Conservation (phyloP, 2,797 vertebrate genomes). For the Lindbergichthys nudifrons region DNA sequence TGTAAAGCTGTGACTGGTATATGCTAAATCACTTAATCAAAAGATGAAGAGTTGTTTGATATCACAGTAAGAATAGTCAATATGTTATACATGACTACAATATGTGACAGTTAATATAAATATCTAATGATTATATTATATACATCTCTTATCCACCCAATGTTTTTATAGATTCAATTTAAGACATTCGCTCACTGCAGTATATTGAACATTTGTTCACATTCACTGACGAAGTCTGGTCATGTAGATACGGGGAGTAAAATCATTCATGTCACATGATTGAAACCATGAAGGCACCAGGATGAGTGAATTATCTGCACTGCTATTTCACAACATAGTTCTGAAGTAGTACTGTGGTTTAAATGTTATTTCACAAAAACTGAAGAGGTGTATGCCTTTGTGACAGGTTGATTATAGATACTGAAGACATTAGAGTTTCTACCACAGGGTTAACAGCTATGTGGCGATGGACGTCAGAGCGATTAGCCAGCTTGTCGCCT, state of each 20-base stretch:
- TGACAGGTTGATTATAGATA: constrained; percentile 25
- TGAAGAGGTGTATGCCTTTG: constrained; percentile 8
- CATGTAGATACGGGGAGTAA: neutral
- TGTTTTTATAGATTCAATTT: neutral
- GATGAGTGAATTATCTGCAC: constrained; percentile 14
- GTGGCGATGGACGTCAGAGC: constrained; percentile 42
- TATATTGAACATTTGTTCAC: neutral
- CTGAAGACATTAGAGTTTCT: constrained; percentile 37
- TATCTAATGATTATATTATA: too few relatives aligned
- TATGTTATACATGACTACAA: too few relatives aligned
- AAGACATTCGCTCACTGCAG: neutral
- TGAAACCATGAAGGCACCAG: neutral
- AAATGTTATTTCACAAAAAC: constrained; percentile 16
- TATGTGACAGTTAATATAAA: neutral
- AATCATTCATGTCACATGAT: neutral
- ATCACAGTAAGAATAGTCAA: neutral
- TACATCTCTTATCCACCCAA: neutral
- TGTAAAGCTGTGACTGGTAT: neutral
- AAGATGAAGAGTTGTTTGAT: neutral
- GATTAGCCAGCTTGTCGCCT: constrained; percentile 60
- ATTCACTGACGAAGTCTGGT: neutral
- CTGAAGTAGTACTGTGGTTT: neutral
- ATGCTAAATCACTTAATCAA: neutral
- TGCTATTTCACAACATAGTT: neutral
- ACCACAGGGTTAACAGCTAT: constrained; percentile 33